Base-by-base conservation (phyloP, 2,797 vertebrate species). In the Bucorvus abyssinicus region DNA sequence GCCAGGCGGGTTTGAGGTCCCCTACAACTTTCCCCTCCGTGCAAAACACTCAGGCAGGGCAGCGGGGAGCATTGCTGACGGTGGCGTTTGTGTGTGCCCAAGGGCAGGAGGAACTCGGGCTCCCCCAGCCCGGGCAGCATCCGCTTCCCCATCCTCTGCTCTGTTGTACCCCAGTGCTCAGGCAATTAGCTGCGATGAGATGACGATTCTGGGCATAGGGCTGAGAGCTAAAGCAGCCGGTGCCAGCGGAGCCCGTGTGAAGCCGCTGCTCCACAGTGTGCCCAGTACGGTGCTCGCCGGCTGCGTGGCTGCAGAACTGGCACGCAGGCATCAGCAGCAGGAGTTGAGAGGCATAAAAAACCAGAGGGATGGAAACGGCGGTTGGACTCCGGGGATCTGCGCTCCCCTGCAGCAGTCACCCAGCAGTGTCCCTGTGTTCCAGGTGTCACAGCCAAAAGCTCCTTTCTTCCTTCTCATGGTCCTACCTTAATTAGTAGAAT, bases 381-480 rank as follows among this genome's bases (percentile, higher is more conserved):
- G 36, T 7, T 34, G 59, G 47, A 26, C 20, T 26, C 0, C 0
- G 4, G 14, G 34, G 20, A n/a, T 4, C 12, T 3, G n/a, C 2
- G 14, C 47, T 55, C 52, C n/a, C 40, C 45, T 3, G 0, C 1
- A 1, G 26, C 18, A 50, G 30, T 36, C 56, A 27, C 42, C 53
- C 18, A 4, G 63, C 40, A 34, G 52, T 3, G 19, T 9, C 65
- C 59, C 57, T 4, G 20, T 29, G 34, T 18, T 47, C 30, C 61
- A 50, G 17, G 17, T 40, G 76, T 32, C 59, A 12, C 47, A 24
- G 9, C 19, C 40, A n/a, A 80, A 61, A 22, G 1, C 59, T 49
- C 59, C 12, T 55, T 55, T 45, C 1, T 12, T 32, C 15, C 29
- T 49, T 87, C 60, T 69, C 23, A 2, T 34, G 2, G n/a, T 19